A percentile compares a stretch with the other conserved stretches of the same genome.
Conservation (phyloP, 2,113 vertebrate genomes). For the Calidris pugnax region DNA sequence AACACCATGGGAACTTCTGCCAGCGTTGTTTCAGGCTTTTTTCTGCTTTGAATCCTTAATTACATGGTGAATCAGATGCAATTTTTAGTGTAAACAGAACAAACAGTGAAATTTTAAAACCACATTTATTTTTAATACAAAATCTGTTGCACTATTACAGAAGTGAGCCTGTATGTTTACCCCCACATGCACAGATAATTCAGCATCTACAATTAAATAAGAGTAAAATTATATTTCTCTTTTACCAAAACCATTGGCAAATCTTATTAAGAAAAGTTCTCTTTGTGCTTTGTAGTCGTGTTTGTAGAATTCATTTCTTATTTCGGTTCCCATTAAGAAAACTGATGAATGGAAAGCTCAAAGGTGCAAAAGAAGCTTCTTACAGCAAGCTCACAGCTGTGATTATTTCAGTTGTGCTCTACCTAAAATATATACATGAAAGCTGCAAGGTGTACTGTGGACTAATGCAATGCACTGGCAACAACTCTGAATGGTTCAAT, state of each 20-base stretch:
- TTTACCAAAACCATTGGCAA: constrained; percentile 39
- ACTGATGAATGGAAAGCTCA: constrained; percentile 17
- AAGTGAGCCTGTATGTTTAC: constrained; percentile 76
- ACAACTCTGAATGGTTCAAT: constrained; percentile 50
- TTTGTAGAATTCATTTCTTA: background rate
- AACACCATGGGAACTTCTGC: background rate
- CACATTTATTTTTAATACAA: constrained; percentile 94
- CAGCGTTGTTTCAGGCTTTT: background rate
- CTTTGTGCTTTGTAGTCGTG: constrained; percentile 67
- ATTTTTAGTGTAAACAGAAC: constrained; percentile 51
- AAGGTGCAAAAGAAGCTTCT: background rate
- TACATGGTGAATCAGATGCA: background rate
- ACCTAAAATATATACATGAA: constrained; percentile 28
- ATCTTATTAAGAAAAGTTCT: constrained; percentile 33
- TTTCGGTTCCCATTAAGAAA: background rate
- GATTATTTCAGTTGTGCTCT: constrained; percentile 61
- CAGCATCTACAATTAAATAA: constrained; percentile 73
- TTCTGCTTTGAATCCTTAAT: background rate
- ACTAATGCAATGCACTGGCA: constrained; percentile 6
- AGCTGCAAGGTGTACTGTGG: background rate
- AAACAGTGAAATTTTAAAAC: constrained; percentile 83
- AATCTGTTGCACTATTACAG: constrained; percentile 84
- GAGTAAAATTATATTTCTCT: constrained; percentile 35
- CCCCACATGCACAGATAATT: constrained; percentile 82
- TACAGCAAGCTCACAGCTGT: background rate